phyloP scores from a whole-genome alignment of 1,140 invertebrate species.

The Antheraea mylitta region DNA sequence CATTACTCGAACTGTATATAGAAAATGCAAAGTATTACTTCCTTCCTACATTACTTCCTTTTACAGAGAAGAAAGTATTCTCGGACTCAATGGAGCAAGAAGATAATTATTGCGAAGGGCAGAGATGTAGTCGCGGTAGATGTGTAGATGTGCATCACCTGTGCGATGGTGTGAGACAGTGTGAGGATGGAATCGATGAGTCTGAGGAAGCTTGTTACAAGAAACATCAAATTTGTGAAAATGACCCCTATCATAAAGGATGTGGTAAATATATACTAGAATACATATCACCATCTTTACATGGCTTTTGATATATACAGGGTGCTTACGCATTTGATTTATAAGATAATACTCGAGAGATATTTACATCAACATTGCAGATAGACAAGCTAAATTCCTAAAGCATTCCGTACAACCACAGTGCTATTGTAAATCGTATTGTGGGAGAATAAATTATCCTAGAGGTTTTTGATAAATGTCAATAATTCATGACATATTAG shows the following conservation, averaged over 20 bases:
- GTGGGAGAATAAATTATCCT: neutral
- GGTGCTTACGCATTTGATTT: too few relatives aligned
- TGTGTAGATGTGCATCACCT: slow-evolving; percentile 82
- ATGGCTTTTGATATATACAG: too few relatives aligned
- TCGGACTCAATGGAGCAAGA: slow-evolving; percentile 25
- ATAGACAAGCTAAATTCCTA: too few relatives aligned
- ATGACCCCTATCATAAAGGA: slow-evolving; percentile 54
- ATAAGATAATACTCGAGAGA: too few relatives aligned
- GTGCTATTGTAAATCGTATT: too few relatives aligned
- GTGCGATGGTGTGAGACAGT: slow-evolving; percentile 86
- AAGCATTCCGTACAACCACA: too few relatives aligned
- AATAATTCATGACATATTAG: neutral
- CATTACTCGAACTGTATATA: neutral
- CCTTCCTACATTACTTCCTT: neutral
- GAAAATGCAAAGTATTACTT: too few relatives aligned
- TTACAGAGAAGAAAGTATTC: slow-evolving; percentile 11
- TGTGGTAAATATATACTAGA: slow-evolving; percentile 52
- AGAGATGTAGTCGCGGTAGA: slow-evolving; percentile 84
- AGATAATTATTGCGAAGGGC: slow-evolving; percentile 74
- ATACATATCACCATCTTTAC: neutral
- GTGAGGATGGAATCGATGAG: slow-evolving; percentile 85
- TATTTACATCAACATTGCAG: too few relatives aligned
- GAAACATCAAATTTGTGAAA: slow-evolving; percentile 42
- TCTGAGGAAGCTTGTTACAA: slow-evolving; percentile 70
- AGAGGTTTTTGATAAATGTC: neutral